Base-by-base conservation (phyloP, 1,140 invertebrate genomes). In the Bombus waltoni region DNA sequence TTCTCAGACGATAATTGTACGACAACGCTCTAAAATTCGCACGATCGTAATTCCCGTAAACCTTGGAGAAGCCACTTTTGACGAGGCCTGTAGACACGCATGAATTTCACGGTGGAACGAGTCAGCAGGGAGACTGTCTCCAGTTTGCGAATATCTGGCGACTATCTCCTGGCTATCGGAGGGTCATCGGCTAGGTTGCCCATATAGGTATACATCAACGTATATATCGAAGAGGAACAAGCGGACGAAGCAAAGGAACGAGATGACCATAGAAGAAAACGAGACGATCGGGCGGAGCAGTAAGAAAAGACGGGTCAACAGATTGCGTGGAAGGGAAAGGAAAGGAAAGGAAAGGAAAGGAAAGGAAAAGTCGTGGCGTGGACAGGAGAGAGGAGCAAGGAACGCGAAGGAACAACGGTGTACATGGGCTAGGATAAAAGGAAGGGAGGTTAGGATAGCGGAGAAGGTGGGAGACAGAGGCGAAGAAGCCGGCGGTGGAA, bases 111-210 rank as follows among this genome's bases (percentile, higher is more conserved):
- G 76, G 76, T 88, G 87, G 83, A 89, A 86, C 84, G 87, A 89
- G 88, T 59, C 86, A 75, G 62, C 75, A 77, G 59, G 80, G 81
- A 32, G 57, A 88, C 78, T 90, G 90, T 93, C 92, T 91, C 89
- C 88, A 90, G 92, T 90, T 93, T 80, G 92, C 91, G 90, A 93
- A 93, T 93, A 92, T 93, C 93, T 93, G 88, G 87, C 88, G 91
- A 88, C 91, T 93, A 92, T 93, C 92, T 93, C 65, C 59, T 84
- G 88, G 88, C 90, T 93, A 93, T 93, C 93, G 91, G 89, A 77
- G 87, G 93, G 92, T 93, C 92, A 93, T 93, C 93, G 89, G 78
- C 89, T 93, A 89, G 91, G 85, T 90, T 80, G 35, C 85, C 89
- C 83, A 59, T 91, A 74, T 83, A 84, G 66, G 78, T 81, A 84